Evolutionary conservation across 2,797 vertebrate species (phyloP), one percentile per base, ranked within the genome.

Genomic region (Acanthurus leucopareius): DNA sequence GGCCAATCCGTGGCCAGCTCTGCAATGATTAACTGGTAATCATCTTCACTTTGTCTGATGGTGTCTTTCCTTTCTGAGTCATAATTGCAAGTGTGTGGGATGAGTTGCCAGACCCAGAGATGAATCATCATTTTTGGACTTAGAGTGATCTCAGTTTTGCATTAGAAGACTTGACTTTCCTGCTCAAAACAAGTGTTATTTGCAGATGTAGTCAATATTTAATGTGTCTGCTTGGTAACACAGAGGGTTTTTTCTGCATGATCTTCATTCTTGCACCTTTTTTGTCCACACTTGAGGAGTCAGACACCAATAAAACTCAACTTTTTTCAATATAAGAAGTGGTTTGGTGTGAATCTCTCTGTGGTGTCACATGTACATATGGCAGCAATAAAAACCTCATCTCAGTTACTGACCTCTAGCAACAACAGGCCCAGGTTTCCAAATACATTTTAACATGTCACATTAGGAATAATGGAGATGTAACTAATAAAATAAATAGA

Each of bases 111-210:
- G 14, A 40, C 59, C 16, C 35, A 57, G 44, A 49, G 19, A 20
- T 79, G 81, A 87, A 68, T 88, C 82, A 85, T 79, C 53, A 64
- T n/a, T 73, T 82, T 75, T 82, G 8, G 35, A 10, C 73, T 59
- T 25, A 71, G 38, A 63, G 42, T 82, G 77, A 84, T 63, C 62
- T 80, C 62, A 74, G n/a, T 20, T 48, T 70, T 14, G 60, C 15
- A 28, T n/a, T 5, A 49, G 48, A 63, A 38, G 57, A 62, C 60
- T 2, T 4, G 38, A 32, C 49, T 53, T 54, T 44, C 19, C 53
- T 57, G 17, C 58, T 69, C 19, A 48, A 60, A 45, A 44, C 60
- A 63, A 32, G 1, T 54, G 20, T 40, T 22, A 69, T 25, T 38
- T 35, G 20, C 25, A 2, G 10, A 58, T 60, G 22, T 44, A 47